These are phyloP conservation scores for Pollachius pollachius DNA, from an alignment of 2,113 vertebrate genomes.

Conservation along the genomic window DNA sequence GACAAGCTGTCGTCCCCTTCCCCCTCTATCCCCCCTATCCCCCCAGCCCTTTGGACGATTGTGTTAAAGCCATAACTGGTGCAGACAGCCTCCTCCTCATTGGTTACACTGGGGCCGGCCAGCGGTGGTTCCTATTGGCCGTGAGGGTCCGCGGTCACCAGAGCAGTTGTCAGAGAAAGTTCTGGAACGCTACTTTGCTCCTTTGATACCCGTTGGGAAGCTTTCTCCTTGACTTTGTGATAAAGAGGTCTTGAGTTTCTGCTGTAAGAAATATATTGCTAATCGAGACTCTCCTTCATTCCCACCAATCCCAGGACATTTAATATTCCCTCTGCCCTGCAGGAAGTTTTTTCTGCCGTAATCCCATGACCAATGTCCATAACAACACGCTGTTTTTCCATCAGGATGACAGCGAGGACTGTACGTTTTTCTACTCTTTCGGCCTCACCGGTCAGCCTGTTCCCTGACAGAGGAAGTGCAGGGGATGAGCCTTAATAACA, in stretches of 20 bases:
- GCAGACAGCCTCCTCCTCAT: slow-evolving; percentile 17
- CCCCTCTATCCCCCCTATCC: slow-evolving; percentile 28
- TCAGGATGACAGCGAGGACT: too few relatives aligned
- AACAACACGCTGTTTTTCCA: slow-evolving; percentile 2
- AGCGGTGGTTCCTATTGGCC: slow-evolving; percentile 43
- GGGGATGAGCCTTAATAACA: background rate
- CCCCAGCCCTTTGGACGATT: slow-evolving; percentile 32
- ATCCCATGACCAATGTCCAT: slow-evolving; percentile 5
- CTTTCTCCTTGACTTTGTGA: too few relatives aligned
- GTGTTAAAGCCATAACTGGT: slow-evolving; percentile 23
- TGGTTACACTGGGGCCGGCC: slow-evolving; percentile 34
- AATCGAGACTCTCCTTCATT: too few relatives aligned
- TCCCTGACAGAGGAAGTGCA: background rate
- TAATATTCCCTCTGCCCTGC: too few relatives aligned
- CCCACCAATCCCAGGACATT: too few relatives aligned
- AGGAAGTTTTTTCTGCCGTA: background rate
- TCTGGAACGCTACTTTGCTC: too few relatives aligned
- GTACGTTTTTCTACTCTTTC: background rate
- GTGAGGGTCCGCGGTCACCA: slow-evolving; percentile 29
- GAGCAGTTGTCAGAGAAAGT: slow-evolving; percentile 14
- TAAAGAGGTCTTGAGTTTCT: too few relatives aligned
- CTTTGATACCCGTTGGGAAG: too few relatives aligned
- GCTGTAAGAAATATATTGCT: too few relatives aligned
- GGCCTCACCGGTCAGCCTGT: background rate
- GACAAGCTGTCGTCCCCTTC: slow-evolving; percentile 48